Evolutionary conservation across 2,888 invertebrate species (phyloP), one percentile per base, ranked within the genome.

Genomic region (Esperia sulphurella): DNA sequence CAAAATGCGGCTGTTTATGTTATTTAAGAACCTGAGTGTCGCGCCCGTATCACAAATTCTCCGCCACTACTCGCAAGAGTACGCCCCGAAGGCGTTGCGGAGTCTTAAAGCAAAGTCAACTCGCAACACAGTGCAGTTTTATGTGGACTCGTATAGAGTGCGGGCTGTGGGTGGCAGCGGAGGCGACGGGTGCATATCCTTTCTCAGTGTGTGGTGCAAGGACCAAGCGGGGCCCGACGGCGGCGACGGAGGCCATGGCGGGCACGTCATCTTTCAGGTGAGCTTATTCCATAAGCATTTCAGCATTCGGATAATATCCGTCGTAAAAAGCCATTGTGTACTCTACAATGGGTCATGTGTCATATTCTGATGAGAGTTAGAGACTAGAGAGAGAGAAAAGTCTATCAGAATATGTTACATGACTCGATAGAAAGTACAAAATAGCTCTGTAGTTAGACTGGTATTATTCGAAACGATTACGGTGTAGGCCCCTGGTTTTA

Each of bases 181-280:
- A 0, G 99, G 99, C 0, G 93, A 98, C 85, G 99, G 99, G 0
- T 93, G 94, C 59, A 93, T 98, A 48, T 96, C 97, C 0, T 98
- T 99, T 74, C 83, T 97, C 6, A 93, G 94, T 53, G 85, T 94
- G 8, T 96, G 93, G 92, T 91, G 92, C 46, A 97, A 97, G 66
- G 98, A 97, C 54, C 92, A 91, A 49, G 99, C 97, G 0, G 98
- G 98, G 0, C 98, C 98, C 0, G 96, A 97, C 79, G 98, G 98
- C 0, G 99, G 98, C 0, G 97, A 99, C 78, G 99, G 99, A 0
- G 99, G 99, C 0, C 93, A 96, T 71, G 98, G 98, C 0, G 98
- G 97, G 0, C 98, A 99, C 84, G 95, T 99, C 1, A 92, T 98
- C 48, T 95, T 98, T 53, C 81, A 83, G 66, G 86, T 86, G 42